phyloP scores from a whole-genome alignment of 2,113 vertebrate species.

The Conger conger region DNA sequence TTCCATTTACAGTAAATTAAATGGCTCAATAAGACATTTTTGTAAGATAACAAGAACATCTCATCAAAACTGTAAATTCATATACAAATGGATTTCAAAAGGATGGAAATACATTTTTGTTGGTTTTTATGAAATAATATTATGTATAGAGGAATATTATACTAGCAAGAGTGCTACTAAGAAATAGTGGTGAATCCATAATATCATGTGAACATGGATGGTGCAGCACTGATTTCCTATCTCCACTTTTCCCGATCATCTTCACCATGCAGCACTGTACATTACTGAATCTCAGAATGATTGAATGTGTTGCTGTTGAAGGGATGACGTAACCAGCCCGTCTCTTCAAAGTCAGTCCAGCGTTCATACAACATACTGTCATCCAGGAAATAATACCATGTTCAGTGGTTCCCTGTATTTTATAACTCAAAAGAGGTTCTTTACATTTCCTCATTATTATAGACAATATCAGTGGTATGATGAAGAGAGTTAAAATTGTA shows the following conservation, averaged over 20 bases:
- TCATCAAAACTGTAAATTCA: neutral
- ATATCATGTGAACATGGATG: neutral
- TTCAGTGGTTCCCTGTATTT: neutral
- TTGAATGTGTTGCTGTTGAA: neutral
- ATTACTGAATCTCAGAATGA: conserved; percentile 2
- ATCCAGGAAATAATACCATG: neutral
- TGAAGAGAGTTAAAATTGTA: conserved; percentile 41
- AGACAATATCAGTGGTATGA: conserved; percentile 34
- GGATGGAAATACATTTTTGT: neutral
- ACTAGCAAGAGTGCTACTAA: neutral
- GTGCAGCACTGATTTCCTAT: neutral
- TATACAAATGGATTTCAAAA: neutral
- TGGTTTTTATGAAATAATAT: neutral
- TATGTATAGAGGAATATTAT: neutral
- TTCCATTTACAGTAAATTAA: neutral
- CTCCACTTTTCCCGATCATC: neutral
- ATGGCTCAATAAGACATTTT: neutral
- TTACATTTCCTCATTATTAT: conserved; percentile 26
- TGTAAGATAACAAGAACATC: neutral
- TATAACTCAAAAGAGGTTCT: conserved; percentile 17
- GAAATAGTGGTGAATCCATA: neutral
- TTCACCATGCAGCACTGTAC: neutral
- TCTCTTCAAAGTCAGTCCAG: conserved; percentile 5
- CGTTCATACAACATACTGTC: neutral
- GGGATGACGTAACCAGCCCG: neutral